Evolutionary conservation across 2,113 vertebrate genomes (phyloP).

Genomic region (Rhabdomys dilectus): DNA sequence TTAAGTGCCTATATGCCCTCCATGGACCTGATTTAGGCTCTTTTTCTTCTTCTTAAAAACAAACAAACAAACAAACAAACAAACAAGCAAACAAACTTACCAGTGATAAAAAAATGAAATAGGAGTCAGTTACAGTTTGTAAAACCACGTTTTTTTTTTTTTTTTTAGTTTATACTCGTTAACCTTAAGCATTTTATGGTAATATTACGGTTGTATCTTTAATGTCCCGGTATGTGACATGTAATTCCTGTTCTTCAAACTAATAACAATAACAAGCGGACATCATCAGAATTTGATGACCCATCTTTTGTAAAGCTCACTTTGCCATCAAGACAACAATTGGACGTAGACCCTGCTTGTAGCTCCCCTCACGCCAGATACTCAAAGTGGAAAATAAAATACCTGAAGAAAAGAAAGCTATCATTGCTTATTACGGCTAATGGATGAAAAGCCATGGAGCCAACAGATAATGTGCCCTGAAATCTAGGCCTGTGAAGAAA

Average conservation of each 20-base stretch:
- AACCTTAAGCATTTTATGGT: constrained; percentile 29
- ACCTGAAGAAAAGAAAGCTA: constrained; percentile 28
- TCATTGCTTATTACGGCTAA: constrained; percentile 9
- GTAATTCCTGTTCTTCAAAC: constrained; percentile 54
- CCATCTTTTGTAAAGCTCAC: neutral
- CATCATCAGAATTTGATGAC: constrained; percentile 10
- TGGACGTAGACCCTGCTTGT: neutral
- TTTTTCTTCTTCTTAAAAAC: neutral
- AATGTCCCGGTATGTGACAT: neutral
- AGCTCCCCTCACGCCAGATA: neutral
- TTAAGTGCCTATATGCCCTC: neutral
- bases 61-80: neutral
- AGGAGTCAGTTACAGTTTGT: neutral
- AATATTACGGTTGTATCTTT: neutral
- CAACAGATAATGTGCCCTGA: neutral
- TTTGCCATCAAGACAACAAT: neutral
- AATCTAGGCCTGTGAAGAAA: neutral
- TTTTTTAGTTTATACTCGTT: neutral
- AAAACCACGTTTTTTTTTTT: neutral
- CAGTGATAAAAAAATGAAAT: neutral
- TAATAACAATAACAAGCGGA: constrained; percentile 53
- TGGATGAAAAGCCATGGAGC: neutral
- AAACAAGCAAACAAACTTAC: neutral
- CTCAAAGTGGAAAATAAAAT: constrained; percentile 56
- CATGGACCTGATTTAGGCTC: neutral